These are phyloP conservation scores for Drosophila bocki DNA, from an alignment of 1,140 invertebrate genomes.

Conservation along the genomic window DNA sequence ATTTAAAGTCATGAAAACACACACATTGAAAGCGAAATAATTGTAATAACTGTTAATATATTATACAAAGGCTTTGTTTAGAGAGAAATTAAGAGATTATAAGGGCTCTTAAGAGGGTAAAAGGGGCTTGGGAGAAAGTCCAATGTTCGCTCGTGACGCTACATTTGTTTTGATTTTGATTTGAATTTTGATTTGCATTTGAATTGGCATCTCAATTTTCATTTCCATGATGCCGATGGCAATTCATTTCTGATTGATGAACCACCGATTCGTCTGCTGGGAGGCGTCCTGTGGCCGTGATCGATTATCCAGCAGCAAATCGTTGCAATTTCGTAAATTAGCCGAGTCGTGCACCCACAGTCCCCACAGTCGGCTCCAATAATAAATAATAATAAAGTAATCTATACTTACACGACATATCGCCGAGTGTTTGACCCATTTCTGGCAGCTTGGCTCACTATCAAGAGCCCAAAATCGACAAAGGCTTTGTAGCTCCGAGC, in stretches of 20 bases:
- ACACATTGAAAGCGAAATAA: no score
- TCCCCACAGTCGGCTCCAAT: not conserved
- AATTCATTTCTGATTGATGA: conserved; percentile 25
- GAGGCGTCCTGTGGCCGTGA: conserved; percentile 27
- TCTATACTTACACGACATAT: conserved; percentile 62
- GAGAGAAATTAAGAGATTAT: not conserved
- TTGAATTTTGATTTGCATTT: not conserved
- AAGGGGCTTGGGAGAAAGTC: not conserved
- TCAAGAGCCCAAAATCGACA: conserved; percentile 29
- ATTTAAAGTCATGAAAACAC: not conserved
- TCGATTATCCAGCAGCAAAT: conserved; percentile 37
- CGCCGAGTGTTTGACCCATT: conserved; percentile 64
- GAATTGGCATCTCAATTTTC: not conserved
- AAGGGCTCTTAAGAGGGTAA: not conserved
- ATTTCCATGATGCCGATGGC: not conserved
- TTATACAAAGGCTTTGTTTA: not conserved
- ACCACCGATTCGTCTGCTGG: not conserved
- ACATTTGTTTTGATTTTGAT: conserved; percentile 5
- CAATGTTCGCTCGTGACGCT: not conserved
- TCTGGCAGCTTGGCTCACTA: conserved; percentile 40
- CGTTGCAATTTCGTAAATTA: conserved; percentile 39
- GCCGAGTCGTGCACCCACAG: conserved; percentile 26
- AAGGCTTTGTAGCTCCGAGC: conserved; percentile 8
- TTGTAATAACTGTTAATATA: no score
- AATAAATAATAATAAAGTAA: conserved; percentile 72